Evolutionary conservation across 2,797 vertebrate species (phyloP).

Genomic region (Diceros bicornis): DNA sequence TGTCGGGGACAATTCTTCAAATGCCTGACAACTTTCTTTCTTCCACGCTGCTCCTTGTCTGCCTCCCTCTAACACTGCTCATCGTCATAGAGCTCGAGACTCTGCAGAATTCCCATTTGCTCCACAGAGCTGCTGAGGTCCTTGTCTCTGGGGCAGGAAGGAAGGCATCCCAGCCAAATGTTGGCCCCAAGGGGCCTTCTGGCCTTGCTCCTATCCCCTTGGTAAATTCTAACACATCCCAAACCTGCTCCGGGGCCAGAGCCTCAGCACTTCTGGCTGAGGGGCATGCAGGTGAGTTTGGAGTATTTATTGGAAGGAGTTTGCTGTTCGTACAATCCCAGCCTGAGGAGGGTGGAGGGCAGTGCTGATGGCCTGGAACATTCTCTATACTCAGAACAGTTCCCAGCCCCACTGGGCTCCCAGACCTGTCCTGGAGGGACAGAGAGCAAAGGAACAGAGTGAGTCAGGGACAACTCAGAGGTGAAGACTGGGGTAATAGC

Average conservation of each 20-base stretch:
- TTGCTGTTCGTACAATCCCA: background rate
- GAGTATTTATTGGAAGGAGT: background rate
- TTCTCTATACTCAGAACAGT: conserved; percentile 3
- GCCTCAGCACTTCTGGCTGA: background rate
- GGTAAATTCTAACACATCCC: background rate
- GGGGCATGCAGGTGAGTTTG: background rate
- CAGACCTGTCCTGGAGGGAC: background rate
- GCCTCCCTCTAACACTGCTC: background rate
- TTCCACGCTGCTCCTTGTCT: background rate
- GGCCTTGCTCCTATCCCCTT: background rate
- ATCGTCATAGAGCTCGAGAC: background rate
- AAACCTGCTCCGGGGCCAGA: background rate
- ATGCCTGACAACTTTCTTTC: background rate
- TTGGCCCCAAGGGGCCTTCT: background rate
- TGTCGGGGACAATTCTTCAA: background rate
- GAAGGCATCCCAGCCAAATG: background rate
- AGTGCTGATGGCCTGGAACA: background rate
- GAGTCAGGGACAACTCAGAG: conserved; percentile 40
- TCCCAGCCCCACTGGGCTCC: background rate
- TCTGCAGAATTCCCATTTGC: background rate
- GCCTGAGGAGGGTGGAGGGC: background rate
- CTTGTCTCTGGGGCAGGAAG: background rate
- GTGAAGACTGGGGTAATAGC: background rate
- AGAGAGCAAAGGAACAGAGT: background rate
- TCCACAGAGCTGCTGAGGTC: background rate